These are phyloP conservation scores for Lepidocyrtoides sp. DNA, from an alignment of 2,888 invertebrate genomes.

Conservation along the genomic window DNA sequence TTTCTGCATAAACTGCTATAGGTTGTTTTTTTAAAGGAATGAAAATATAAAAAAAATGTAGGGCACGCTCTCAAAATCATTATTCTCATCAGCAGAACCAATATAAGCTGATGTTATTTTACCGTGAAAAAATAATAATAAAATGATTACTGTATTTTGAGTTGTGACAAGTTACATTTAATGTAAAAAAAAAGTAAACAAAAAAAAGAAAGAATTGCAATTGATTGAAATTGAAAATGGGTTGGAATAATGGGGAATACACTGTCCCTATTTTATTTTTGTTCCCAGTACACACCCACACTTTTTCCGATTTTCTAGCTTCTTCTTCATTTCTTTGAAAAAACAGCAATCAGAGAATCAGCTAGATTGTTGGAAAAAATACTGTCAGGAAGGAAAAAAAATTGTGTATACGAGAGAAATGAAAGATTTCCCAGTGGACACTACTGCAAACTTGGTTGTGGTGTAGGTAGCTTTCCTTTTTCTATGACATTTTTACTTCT, in stretches of 20 bases:
- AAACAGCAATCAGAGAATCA: not conserved
- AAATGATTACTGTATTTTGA: no score
- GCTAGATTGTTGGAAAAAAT: not conserved
- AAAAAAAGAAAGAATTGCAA: no score
- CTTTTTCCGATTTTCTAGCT: not conserved
- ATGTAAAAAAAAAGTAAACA: no score
- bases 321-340: not conserved
- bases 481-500: no score
- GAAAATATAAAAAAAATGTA: conserved; percentile 12
- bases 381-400: not conserved
- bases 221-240: no score
- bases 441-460: not conserved
- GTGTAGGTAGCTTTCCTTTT: not conserved
- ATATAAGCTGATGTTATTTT: no score
- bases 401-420: no score
- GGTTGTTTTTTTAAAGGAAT: not conserved
- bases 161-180: no score
- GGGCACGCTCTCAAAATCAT: conserved; percentile 23
- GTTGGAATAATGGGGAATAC: no score
- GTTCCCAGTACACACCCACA: not conserved
- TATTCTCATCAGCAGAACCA: no score
- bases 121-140: no score
- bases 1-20: not conserved
- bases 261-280: not conserved
- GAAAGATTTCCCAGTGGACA: conserved; percentile 49